phyloP scores from a whole-genome alignment of 2,797 vertebrate species.

The Enteromius fasciolatus region DNA sequence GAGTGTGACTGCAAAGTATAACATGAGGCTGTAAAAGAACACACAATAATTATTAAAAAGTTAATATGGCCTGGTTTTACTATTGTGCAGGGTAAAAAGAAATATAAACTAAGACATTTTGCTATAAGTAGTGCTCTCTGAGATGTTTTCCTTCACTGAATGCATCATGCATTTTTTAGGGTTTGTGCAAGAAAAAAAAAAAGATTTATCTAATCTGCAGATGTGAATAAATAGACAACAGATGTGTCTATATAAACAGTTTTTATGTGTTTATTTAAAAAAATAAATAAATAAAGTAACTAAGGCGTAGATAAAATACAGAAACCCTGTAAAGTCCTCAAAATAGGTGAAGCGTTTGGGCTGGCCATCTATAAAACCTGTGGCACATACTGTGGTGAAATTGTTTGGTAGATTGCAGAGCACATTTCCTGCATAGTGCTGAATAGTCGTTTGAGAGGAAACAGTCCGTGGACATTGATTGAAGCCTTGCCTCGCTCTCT shows the following conservation, averaged over 20 bases:
- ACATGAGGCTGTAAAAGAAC: slow-evolving; percentile 18
- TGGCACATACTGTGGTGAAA: slow-evolving; percentile 55
- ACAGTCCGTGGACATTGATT: slow-evolving; percentile 46
- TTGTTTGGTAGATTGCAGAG: slow-evolving; percentile 65
- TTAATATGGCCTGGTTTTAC: slow-evolving; percentile 31
- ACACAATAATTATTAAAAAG: slow-evolving; percentile 21
- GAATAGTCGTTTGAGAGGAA: slow-evolving; percentile 58
- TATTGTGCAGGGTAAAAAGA: slow-evolving; percentile 12
- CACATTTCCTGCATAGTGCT: slow-evolving; percentile 65
- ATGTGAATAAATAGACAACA: slow-evolving; percentile 17
- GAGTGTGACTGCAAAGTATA: slow-evolving; percentile 18
- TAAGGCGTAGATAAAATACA: neutral
- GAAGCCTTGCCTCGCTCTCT: slow-evolving; percentile 35
- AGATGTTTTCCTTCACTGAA: slow-evolving; percentile 4
- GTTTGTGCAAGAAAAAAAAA: neutral
- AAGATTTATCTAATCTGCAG: neutral
- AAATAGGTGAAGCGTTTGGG: slow-evolving; percentile 49
- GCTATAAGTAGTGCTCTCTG: neutral
- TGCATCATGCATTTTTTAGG: neutral
- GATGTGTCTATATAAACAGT: slow-evolving; percentile 24
- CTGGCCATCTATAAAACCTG: slow-evolving; percentile 60
- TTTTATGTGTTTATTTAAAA: slow-evolving; percentile 11
- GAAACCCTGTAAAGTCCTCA: slow-evolving; percentile 32
- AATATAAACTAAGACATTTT: slow-evolving; percentile 4
- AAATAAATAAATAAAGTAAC: slow-evolving; percentile 31